Conservation (phyloP, 64 coral and sea anemone species). For the Cladopsammia gracilis region DNA sequence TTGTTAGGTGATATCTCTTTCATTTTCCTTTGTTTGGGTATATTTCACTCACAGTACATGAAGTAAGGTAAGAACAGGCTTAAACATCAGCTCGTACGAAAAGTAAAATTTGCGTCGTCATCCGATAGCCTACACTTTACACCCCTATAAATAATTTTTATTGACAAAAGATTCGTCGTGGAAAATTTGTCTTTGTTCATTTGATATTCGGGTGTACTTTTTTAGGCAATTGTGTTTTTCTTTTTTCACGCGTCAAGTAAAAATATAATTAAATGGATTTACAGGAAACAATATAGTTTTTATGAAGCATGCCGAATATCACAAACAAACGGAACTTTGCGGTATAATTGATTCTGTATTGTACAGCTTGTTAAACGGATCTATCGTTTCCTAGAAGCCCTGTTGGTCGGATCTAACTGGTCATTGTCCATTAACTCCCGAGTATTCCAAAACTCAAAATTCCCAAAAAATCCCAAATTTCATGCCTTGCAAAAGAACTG, state of each 20-base stretch:
- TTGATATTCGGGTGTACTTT: neutral
- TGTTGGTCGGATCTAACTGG: neutral
- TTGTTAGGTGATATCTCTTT: conserved; percentile 2
- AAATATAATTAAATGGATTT: neutral
- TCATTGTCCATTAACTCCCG: no score
- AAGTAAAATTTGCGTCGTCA: no score
- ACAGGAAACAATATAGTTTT: neutral
- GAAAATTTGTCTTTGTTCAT: neutral
- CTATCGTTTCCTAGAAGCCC: conserved; percentile 4
- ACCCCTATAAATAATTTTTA: neutral
- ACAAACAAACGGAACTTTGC: neutral
- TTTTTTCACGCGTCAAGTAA: neutral
- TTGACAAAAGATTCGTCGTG: neutral
- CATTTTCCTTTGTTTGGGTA: neutral
- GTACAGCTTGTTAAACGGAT: neutral
- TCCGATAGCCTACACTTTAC: no score
- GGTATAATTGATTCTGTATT: conserved; percentile 16
- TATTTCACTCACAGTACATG: neutral
- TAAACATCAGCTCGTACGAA: no score
- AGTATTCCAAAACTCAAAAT: no score
- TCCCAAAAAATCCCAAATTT: no score
- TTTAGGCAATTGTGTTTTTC: neutral
- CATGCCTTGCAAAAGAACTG: no score
- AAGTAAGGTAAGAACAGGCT: no score
- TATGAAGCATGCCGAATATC: conserved; percentile 4